Conservation (phyloP, 2,113 vertebrate genomes). For the Crotalus helleri region DNA sequence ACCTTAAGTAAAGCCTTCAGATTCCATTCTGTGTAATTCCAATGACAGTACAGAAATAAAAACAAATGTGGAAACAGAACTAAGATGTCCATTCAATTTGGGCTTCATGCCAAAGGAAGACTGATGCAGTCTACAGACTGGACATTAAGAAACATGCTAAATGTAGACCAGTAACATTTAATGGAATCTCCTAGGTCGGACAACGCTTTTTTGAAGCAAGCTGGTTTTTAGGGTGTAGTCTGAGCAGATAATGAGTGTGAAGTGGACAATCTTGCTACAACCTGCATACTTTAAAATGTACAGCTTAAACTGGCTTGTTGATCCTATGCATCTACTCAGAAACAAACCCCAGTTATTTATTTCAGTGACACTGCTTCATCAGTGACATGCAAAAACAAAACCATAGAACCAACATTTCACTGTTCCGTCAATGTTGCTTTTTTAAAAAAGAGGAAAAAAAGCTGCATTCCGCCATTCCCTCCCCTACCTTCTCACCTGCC, state of each 20-base stretch:
- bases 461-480: background rate
- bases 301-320: background rate
- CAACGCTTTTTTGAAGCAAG: background rate
- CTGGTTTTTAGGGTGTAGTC: background rate
- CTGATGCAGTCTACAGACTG: background rate
- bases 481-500: background rate
- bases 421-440: background rate
- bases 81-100: background rate
- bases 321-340: background rate
- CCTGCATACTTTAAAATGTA: background rate
- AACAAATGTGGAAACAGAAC: background rate
- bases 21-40: slow-evolving; percentile 23
- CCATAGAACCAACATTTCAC: background rate
- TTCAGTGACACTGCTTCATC: background rate
- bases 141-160: background rate
- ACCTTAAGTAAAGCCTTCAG: slow-evolving; percentile 39
- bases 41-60: background rate
- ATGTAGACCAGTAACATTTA: background rate
- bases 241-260: background rate
- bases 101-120: background rate
- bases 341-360: background rate
- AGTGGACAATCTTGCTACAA: background rate
- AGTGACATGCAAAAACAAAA: background rate
- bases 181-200: background rate
- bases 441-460: background rate